Percentiles rank a stretch among this genome's conserved stretches.
phyloP scores from a whole-genome alignment of 2,113 vertebrate species.

The Bambusicola thoracicus region DNA sequence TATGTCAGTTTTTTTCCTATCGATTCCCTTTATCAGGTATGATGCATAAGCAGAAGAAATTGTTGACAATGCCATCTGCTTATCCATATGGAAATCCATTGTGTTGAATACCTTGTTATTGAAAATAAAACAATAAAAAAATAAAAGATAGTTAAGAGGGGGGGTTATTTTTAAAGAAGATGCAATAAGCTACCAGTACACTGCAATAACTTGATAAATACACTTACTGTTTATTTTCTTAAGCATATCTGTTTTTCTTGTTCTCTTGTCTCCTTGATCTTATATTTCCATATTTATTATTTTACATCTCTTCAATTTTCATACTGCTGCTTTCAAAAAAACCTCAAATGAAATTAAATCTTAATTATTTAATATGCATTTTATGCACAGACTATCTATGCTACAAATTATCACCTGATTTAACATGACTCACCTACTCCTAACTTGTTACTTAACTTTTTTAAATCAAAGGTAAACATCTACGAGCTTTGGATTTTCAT shows the following conservation, averaged over 20 bases:
- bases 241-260: neutral
- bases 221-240: neutral
- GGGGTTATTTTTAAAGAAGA: neutral
- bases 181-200: neutral
- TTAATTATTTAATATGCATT: neutral
- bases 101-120: neutral
- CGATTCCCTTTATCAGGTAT: neutral
- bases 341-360: no score
- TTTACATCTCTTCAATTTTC: neutral
- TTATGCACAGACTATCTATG: neutral
- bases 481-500: neutral
- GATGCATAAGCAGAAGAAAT: constrained; percentile 1
- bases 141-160: neutral
- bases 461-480: neutral
- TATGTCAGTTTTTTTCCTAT: neutral
- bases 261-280: neutral
- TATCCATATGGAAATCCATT: neutral
- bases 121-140: neutral
- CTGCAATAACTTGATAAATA: neutral
- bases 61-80: neutral
- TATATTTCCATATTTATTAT: neutral
- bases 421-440: neutral
- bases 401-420: neutral
- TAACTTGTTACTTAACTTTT: neutral
- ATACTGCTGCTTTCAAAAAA: neutral